These are phyloP conservation scores for Halocynthia roretzi DNA, from an alignment of 23 tunicate genomes.

Conservation along the genomic window DNA sequence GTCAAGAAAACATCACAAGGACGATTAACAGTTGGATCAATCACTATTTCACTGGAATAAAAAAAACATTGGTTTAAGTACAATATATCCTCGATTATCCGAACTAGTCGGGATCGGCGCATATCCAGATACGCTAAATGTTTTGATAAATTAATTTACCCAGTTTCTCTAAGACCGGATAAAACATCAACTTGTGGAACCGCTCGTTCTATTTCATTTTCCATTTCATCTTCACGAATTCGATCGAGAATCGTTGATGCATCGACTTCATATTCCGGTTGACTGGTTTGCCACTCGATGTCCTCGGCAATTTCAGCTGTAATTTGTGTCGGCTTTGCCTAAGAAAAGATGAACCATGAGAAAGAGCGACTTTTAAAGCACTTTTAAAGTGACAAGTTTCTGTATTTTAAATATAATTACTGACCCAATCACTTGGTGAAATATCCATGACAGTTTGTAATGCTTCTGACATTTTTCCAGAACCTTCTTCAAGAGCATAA, in stretches of 20 bases:
- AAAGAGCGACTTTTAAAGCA: neutral
- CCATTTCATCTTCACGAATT: slow-evolving; percentile 89
- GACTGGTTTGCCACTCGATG: slow-evolving; percentile 38
- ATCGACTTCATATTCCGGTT: slow-evolving; percentile 72
- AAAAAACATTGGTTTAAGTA: neutral
- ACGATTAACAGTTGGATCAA: slow-evolving; percentile 58
- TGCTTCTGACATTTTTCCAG: slow-evolving; percentile 89
- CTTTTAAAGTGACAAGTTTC: neutral
- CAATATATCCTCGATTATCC: no score
- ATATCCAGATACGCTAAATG: no score
- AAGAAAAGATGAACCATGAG: neutral
- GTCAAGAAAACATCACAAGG: slow-evolving; percentile 91
- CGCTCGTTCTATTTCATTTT: slow-evolving; percentile 61
- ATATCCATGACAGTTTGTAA: slow-evolving; percentile 60
- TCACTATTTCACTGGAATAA: slow-evolving; percentile 70
- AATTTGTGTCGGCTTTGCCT: slow-evolving; percentile 68
- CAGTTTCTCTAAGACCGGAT: slow-evolving; percentile 82
- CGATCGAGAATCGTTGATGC: slow-evolving; percentile 81
- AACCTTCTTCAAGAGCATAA: slow-evolving; percentile 96
- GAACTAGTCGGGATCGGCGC: no score
- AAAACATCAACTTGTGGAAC: slow-evolving; percentile 65
- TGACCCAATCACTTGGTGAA: slow-evolving; percentile 43
- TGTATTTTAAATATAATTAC: neutral
- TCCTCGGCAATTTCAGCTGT: slow-evolving; percentile 40
- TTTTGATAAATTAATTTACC: slow-evolving; percentile 22